Conservation (phyloP, 2,888 invertebrate species). For the Epinotia ramella region DNA sequence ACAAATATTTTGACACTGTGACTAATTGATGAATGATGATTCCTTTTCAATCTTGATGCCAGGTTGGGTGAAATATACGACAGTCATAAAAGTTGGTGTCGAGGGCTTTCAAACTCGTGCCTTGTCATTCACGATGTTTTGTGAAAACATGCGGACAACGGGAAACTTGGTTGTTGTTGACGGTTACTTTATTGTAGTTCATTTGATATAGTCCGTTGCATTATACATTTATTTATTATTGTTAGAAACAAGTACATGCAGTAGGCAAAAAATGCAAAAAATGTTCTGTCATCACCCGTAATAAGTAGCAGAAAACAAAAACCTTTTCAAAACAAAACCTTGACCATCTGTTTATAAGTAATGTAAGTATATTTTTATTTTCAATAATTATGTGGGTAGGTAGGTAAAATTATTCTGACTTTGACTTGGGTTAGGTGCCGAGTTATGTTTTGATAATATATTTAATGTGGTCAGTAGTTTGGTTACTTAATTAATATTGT, state of each 20-base stretch:
- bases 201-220: slow-evolving; percentile 59
- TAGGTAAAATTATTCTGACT: slow-evolving; percentile 26
- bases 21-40: slow-evolving; percentile 84
- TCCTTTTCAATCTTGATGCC: slow-evolving; percentile 81
- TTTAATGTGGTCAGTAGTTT: neutral
- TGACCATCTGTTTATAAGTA: slow-evolving; percentile 16
- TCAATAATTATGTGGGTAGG: slow-evolving; percentile 23
- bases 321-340: slow-evolving; percentile 15
- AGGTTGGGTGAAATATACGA: slow-evolving; percentile 78
- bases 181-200: slow-evolving; percentile 60
- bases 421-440: neutral
- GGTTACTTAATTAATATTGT: neutral
- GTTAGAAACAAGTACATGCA: slow-evolving; percentile 29
- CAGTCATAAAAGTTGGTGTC: slow-evolving; percentile 79
- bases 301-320: slow-evolving; percentile 37
- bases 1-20: slow-evolving; percentile 82
- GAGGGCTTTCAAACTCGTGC: slow-evolving; percentile 74
- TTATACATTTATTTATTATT: slow-evolving; percentile 43
- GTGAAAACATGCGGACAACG: slow-evolving; percentile 68
- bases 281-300: slow-evolving; percentile 26
- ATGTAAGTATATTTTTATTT: slow-evolving; percentile 1
- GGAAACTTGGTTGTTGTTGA: slow-evolving; percentile 68
- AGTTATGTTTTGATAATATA: neutral
- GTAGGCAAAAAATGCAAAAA: slow-evolving; percentile 6
- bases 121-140: slow-evolving; percentile 77